A percentile compares a stretch with the other conserved stretches of the same genome.
These are phyloP conservation scores for Hanleya hanleyi DNA, from an alignment of 2,888 invertebrate genomes.

Conservation along the genomic window DNA sequence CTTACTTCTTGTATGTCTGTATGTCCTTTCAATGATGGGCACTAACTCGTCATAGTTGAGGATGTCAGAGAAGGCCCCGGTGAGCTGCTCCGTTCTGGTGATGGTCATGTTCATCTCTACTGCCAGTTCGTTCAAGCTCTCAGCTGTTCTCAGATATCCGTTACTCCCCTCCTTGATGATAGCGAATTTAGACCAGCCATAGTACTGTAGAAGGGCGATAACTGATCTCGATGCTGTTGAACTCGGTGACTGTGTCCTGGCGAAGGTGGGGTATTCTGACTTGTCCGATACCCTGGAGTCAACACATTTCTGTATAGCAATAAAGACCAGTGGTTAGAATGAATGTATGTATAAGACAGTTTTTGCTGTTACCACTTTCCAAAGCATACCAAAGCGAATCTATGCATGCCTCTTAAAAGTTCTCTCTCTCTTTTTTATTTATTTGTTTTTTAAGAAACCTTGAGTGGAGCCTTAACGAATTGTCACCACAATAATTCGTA, in stretches of 20 bases:
- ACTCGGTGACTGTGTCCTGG: constrained; percentile 91
- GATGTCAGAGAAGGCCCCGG: not conserved
- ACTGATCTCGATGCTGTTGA: constrained; percentile 94
- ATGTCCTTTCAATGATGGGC: not conserved
- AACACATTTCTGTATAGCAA: constrained; percentile 86
- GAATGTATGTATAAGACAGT: not conserved
- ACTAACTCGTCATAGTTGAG: not conserved
- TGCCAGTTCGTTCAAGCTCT: not conserved
- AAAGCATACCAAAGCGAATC: too few relatives aligned
- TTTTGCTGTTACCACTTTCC: too few relatives aligned
- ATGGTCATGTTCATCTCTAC: not conserved
- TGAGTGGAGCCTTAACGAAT: too few relatives aligned
- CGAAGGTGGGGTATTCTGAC: constrained; percentile 89
- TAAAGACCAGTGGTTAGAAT: not conserved
- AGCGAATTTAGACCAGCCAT: constrained; percentile 91
- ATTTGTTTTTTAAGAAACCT: too few relatives aligned
- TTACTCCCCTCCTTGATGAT: constrained; percentile 76
- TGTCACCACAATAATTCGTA: too few relatives aligned
- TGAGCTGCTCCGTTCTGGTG: not conserved
- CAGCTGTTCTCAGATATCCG: not conserved
- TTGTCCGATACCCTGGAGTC: constrained; percentile 92
- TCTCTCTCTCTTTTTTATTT: too few relatives aligned
- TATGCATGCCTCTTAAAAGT: too few relatives aligned
- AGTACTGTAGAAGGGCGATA: constrained; percentile 85
- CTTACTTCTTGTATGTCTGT: not conserved